Base-by-base conservation (phyloP, 2,113 vertebrate species). In the Epinephelus lanceolatus region DNA sequence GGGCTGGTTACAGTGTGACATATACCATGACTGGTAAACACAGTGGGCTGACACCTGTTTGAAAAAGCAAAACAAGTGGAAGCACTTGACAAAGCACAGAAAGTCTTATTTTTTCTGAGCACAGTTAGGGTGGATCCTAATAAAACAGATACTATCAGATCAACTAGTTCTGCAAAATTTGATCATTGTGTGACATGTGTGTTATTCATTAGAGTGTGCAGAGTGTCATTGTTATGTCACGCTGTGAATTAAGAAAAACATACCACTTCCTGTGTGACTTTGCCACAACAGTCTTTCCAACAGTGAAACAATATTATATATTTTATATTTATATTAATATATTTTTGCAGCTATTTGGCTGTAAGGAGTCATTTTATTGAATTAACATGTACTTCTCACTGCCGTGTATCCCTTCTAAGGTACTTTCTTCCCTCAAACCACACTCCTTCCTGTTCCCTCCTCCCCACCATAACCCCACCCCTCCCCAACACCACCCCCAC, bases 371-470 rank as follows among this genome's bases (percentile, higher is more conserved):
- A 1, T 68, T 62, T 83, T 33, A 56, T 60, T 72, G 60, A 78
- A 78, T 77, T 53, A 68, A 74, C 59, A 37, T 80, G 47, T 55
- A 21, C 75, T 61, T 49, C 19, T 76, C 49, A 6, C 30, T 4
- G 37, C 23, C 56, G 52, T 25, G 0, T 1, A 15, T 80, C 59
- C 78, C 63, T 77, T 33, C 59, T 45, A 45, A 11, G 42, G 42
- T 12, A 25, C 63, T 82, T 80, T 80, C 55, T 78, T 71, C 74
- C 78, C 63, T 80, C 67, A 79, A 87, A 85, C 78, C 84, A 52
- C 81, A 53, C 81, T 85, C 62, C 65, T 83, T 87, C 85, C 73
- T 83, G 65, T 49, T 65, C 62, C 70, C 71, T 47, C 78, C 80
- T 47, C 45, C 86, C 73, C 66, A 47, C 66, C 71, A 51, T 55